Percentiles rank a stretch among this genome's conserved stretches.
phyloP scores from a whole-genome alignment of 1,140 invertebrate genomes.

The Penaeus japonicus region DNA sequence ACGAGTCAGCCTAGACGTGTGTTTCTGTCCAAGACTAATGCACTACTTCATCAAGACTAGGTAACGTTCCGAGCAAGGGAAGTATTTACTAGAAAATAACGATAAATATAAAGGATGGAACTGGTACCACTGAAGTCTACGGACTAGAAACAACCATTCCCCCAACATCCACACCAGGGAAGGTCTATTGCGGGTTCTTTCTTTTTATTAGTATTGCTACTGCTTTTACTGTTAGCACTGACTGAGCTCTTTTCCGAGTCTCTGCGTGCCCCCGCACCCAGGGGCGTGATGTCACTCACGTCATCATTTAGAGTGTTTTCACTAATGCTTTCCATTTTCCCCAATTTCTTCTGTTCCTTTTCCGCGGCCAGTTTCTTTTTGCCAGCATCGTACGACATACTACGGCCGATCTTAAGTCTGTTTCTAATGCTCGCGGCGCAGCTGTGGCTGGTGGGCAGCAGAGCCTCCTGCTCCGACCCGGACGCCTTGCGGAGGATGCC shows the following conservation, averaged over 20 bases:
- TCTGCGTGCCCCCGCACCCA: slow-evolving; percentile 53
- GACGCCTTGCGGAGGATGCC: slow-evolving; percentile 57
- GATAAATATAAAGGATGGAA: slow-evolving; percentile 56
- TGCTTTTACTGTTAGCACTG: slow-evolving; percentile 57
- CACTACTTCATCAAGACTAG: slow-evolving; percentile 50
- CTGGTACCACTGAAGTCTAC: slow-evolving; percentile 48
- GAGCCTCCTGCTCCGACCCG: slow-evolving; percentile 57
- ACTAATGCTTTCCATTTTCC: slow-evolving; percentile 59
- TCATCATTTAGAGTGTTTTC: slow-evolving; percentile 59
- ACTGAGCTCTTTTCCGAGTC: slow-evolving; percentile 58
- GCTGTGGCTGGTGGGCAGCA: slow-evolving; percentile 53
- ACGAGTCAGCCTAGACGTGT: slow-evolving; percentile 48
- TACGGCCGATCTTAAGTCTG: slow-evolving; percentile 53
- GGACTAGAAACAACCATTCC: slow-evolving; percentile 78
- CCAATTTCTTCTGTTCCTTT: slow-evolving; percentile 43
- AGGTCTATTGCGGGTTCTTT: slow-evolving; percentile 68
- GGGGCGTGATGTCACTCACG: slow-evolving; percentile 57
- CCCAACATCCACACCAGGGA: slow-evolving; percentile 89
- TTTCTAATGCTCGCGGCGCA: slow-evolving; percentile 51
- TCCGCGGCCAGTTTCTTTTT: slow-evolving; percentile 42
- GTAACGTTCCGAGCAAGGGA: slow-evolving; percentile 40
- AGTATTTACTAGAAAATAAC: slow-evolving; percentile 45
- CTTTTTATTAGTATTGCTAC: slow-evolving; percentile 51
- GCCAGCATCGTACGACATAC: slow-evolving; percentile 47
- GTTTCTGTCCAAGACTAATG: slow-evolving; percentile 49